Percentiles rank a stretch among this genome's conserved stretches.
phyloP scores from a whole-genome alignment of 2,113 vertebrate genomes.

The Lepus timidus region DNA sequence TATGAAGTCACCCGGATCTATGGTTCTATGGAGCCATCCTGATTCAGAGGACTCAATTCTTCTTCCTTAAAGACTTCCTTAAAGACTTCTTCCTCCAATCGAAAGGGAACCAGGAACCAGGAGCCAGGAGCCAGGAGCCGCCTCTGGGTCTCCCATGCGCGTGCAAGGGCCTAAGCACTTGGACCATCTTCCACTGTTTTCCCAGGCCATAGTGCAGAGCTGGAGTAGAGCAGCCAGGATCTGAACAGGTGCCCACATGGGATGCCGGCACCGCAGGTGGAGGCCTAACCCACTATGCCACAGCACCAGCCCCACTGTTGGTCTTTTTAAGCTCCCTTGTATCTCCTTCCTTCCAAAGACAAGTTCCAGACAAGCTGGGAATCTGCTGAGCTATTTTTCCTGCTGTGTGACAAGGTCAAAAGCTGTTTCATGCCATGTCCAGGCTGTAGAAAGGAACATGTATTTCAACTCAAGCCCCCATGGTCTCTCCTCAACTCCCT shows the following conservation, averaged over 20 bases:
- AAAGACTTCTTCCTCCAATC: background rate
- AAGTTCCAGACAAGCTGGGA: background rate
- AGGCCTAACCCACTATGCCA: no score
- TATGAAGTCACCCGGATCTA: background rate
- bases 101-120: no score
- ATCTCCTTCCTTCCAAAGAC: background rate
- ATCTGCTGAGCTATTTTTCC: background rate
- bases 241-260: no score
- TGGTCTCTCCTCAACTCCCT: background rate
- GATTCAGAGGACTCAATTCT: background rate
- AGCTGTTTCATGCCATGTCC: background rate
- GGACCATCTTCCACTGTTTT: no score
- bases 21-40: background rate
- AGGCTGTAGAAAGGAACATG: background rate
- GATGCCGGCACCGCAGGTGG: no score
- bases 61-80: background rate
- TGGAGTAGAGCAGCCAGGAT: no score
- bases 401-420: background rate
- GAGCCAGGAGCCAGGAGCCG: no score
- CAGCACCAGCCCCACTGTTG: background rate
- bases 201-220: no score
- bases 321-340: background rate
- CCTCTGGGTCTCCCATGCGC: no score
- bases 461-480: background rate
- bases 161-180: no score